phyloP scores from a whole-genome alignment of 1,140 invertebrate genomes.

The Nebria ingens region DNA sequence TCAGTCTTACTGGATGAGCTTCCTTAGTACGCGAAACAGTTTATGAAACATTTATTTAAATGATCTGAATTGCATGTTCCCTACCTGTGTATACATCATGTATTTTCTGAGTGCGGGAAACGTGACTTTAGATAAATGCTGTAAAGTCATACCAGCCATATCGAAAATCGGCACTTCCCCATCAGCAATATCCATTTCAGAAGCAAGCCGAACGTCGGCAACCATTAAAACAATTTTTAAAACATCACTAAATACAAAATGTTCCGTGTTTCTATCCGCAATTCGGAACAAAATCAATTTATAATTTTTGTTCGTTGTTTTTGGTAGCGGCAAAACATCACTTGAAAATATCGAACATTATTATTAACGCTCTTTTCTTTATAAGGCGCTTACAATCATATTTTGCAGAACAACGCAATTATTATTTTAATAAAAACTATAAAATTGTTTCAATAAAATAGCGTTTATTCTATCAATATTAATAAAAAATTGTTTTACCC shows the following conservation, averaged over 20 bases:
- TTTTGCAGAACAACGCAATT: not conserved
- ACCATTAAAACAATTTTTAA: conserved; percentile 60
- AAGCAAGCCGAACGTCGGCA: conserved; percentile 49
- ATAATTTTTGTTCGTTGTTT: conserved; percentile 26
- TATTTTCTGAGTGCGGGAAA: conserved; percentile 52
- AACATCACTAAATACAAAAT: conserved; percentile 54
- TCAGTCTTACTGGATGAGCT: conserved; percentile 60
- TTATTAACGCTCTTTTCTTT: not conserved
- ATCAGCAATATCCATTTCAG: conserved; percentile 38
- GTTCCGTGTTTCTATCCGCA: conserved; percentile 43
- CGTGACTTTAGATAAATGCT: conserved; percentile 50
- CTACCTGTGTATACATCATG: conserved; percentile 52
- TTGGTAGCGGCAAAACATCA: conserved; percentile 47
- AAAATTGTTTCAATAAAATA: not conserved
- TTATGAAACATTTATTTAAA: not conserved
- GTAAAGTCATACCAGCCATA: conserved; percentile 47
- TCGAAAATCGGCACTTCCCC: conserved; percentile 63
- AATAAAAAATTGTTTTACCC: conserved; percentile 35
- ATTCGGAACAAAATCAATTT: conserved; percentile 46
- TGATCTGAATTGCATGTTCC: not conserved
- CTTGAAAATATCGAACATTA: conserved; percentile 33
- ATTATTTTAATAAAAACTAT: not conserved
- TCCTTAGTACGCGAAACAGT: conserved; percentile 45
- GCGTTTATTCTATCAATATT: not conserved
- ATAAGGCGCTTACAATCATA: not conserved